Evolutionary conservation across 2,797 vertebrate species (phyloP), one percentile per base, ranked within the genome.

Genomic region (Hydrocynus forskahlii): DNA sequence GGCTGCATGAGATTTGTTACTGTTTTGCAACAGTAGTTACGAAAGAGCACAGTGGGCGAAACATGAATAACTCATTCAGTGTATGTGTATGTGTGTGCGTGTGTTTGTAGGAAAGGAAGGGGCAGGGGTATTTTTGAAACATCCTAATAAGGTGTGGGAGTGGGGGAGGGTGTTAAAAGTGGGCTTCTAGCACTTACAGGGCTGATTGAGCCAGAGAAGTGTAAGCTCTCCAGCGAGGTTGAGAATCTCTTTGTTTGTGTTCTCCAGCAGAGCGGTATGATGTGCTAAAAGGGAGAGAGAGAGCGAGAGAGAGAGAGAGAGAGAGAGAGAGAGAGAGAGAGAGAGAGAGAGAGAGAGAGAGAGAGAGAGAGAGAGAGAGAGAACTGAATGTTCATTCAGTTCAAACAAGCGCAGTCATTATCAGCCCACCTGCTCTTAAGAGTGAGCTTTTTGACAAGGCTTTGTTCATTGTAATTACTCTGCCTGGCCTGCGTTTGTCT

Each of bases 391-490:
- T 76, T 83, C 66, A 62, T 79, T 71, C 75, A 73, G 54, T 79
- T 81, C 66, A 79, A 62, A 69, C 69, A 66, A 63, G 59, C 25
- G 35, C 55, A 60, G 71, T 79, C 80, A 83, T 83, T 83, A 81
- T 68, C 79, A 57, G 68, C 84, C 84, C 84, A 83, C 81, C 82
- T 76, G 74, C 71, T 73, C 59, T 78, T 70, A 75, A 72, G 13
- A n/a, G 78, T 64, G 69, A 78, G 64, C 80, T 75, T 74, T 40
- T 80, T 60, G 57, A 80, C 67, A 54, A 2, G 63, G 63, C 35
- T 35, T 64, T 80, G 82, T 73, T 80, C 68, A 60, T 29, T 40
- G 9, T 80, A 77, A 78, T 84, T 78, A 72, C 43, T 43, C 74
- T 50, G 14, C 78, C 13, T 43, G 8, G 55, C 19, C 10, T 64